Evolutionary conservation across 2,888 invertebrate species (phyloP), one percentile per base, ranked within the genome.

Genomic region (Tholera decimalis): DNA sequence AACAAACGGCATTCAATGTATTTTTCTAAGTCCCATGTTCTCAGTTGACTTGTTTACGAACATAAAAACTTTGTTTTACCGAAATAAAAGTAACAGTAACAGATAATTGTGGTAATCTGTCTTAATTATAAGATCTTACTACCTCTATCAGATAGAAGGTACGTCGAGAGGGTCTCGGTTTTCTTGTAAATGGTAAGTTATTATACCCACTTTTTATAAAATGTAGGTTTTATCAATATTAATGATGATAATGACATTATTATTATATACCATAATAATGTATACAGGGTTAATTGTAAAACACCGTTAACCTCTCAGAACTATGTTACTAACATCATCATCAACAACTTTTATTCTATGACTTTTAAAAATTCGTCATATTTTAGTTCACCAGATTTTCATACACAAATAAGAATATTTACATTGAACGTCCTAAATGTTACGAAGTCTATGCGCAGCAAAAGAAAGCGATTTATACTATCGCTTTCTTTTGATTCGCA

Each of bases 101-200:
- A n/a, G 30, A 35, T 58, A 64, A 58, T 71, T 58, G 51, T 39
- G 3, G 64, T 72, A 77, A 64, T 77, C 55, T 51, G 55, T 77
- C 73, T 77, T 72, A 77, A 64, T 73, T 59, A 77, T 64, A 54
- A 49, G 69, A 49, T 49, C 47, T 44, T 33, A 30, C 39, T 44
- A 68, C 22, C 53, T 68, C 37, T 58, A 53, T 71, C 46, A 49
- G 53, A 22, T 54, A 18, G 37, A 26, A 33, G 8, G 15, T 18
- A 9, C 22, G 22, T 13, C 20, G 37, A n/a, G 13, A 33, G 33
- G 33, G 2, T 4, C 44, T 63, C 24, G 20, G 33, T 49, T 35
- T 35, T 30, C 18, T 56, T 24, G 44, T 11, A 33, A 73, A 73
- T 37, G 9, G 20, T 13, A 18, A 26, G 65, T 30, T 35, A 62